Evolutionary conservation across 2,888 invertebrate genomes (phyloP).

Genomic region (Lepidochrysops patricia): DNA sequence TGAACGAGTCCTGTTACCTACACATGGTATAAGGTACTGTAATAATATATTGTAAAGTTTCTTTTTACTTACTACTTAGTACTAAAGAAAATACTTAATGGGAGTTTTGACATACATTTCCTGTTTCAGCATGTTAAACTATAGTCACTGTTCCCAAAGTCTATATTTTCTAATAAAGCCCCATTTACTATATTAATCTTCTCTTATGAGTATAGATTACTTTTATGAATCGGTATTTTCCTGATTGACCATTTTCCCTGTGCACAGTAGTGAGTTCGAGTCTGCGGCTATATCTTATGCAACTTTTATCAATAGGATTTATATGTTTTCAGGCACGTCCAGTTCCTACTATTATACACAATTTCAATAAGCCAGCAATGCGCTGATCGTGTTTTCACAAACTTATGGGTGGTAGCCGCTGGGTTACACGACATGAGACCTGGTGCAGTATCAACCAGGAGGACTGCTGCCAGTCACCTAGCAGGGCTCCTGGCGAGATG

Average conservation of each 20-base stretch:
- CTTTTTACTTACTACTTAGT: too few species aligned
- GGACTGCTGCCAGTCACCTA: constrained; percentile 58
- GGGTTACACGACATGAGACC: constrained; percentile 52
- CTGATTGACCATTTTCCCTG: too few species aligned
- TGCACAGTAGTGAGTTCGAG: too few species aligned
- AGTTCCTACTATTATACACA: constrained; percentile 63
- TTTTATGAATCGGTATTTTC: too few species aligned
- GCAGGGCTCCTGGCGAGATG: constrained; percentile 61
- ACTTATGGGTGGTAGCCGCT: constrained; percentile 57
- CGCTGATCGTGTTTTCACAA: constrained; percentile 49
- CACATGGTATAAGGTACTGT: constrained; percentile 82
- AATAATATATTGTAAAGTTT: too few species aligned
- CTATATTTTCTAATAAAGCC: too few species aligned
- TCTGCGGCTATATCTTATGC: neutral
- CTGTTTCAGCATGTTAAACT: too few species aligned
- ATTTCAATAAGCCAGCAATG: constrained; percentile 66
- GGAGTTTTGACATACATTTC: too few species aligned
- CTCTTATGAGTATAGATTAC: too few species aligned
- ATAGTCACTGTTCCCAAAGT: too few species aligned
- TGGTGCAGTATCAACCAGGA: constrained; percentile 49
- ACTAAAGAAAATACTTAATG: too few species aligned
- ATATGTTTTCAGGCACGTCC: constrained; percentile 52
- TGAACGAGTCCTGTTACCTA: constrained; percentile 86
- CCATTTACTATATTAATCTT: too few species aligned
- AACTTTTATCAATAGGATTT: constrained; percentile 4